Conservation (phyloP, 2,888 invertebrate species). For the Acleris sparsana region DNA sequence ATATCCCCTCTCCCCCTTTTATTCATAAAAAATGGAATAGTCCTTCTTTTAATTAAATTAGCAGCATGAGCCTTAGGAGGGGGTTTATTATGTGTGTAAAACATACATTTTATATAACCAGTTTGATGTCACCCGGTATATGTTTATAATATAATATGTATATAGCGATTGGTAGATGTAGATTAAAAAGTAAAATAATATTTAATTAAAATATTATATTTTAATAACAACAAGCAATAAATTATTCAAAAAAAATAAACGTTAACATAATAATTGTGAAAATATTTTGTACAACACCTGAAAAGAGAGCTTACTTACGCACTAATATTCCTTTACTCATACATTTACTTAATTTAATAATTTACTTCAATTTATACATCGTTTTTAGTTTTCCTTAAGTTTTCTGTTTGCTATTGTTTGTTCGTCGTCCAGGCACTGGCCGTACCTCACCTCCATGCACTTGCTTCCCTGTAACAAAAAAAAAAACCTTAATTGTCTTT, state of each 20-base stretch:
- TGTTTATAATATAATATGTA: too few species aligned
- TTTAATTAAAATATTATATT: neutral
- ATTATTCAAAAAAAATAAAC: neutral
- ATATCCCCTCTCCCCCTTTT: too few species aligned
- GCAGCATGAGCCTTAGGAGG: too few species aligned
- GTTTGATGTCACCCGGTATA: too few species aligned
- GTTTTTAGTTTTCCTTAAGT: constrained; percentile 54
- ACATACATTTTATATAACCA: too few species aligned
- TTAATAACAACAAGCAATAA: neutral
- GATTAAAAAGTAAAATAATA: too few species aligned
- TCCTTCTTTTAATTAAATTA: too few species aligned
- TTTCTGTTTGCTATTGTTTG: constrained; percentile 67
- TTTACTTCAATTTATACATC: neutral
- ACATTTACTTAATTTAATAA: neutral
- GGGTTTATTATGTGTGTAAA: too few species aligned
- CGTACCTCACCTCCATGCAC: constrained; percentile 85
- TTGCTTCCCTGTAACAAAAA: constrained; percentile 81
- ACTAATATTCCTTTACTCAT: neutral
- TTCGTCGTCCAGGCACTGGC: constrained; percentile 82
- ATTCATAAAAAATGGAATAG: too few species aligned
- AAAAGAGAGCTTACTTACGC: neutral
- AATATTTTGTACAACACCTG: neutral
- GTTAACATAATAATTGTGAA: neutral
- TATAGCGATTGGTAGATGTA: too few species aligned
- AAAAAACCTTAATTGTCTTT: too few species aligned